Conservation (phyloP, 2,113 vertebrate genomes). For the Scortum barcoo region DNA sequence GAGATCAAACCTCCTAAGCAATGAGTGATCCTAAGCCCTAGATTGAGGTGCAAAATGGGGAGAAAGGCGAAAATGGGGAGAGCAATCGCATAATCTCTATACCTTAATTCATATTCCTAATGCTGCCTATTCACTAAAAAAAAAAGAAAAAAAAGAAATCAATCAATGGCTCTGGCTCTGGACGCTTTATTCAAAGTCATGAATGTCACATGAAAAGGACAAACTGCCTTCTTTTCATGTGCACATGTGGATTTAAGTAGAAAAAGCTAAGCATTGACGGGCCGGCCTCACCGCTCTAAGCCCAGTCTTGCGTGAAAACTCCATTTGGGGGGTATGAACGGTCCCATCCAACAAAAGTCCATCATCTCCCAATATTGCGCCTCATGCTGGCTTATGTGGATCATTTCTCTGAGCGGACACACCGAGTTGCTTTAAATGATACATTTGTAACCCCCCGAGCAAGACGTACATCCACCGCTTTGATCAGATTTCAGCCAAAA, state of each 20-base stretch:
- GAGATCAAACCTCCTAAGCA: constrained; percentile 54
- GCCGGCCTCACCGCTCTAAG: constrained; percentile 23
- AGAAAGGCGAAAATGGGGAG: background rate
- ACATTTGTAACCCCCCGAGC: constrained; percentile 15
- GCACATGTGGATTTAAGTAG: constrained; percentile 34
- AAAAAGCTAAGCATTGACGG: constrained; percentile 23
- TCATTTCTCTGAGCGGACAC: constrained; percentile 42
- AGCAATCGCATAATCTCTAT: constrained; percentile 40
- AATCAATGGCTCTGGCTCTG: constrained; percentile 56
- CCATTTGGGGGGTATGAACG: constrained; percentile 49
- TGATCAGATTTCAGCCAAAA: constrained; percentile 56
- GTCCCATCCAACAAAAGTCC: constrained; percentile 28
- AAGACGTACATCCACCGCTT: constrained; percentile 9
- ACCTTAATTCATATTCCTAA: constrained; percentile 57
- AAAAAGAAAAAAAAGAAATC: too few relatives aligned
- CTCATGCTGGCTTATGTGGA: constrained; percentile 19
- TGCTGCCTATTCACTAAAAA: constrained; percentile 42
- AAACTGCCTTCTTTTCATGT: constrained; percentile 19
- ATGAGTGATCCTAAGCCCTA: constrained; percentile 40
- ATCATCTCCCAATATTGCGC: constrained; percentile 46
- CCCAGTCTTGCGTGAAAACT: constrained; percentile 61
- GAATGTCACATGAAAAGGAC: constrained; percentile 48
- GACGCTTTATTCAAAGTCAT: constrained; percentile 54
- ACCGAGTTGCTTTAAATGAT: constrained; percentile 41
- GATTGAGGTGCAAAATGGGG: constrained; percentile 35